Conservation (phyloP, 2,888 invertebrate species). For the Chelonus formosanus region DNA sequence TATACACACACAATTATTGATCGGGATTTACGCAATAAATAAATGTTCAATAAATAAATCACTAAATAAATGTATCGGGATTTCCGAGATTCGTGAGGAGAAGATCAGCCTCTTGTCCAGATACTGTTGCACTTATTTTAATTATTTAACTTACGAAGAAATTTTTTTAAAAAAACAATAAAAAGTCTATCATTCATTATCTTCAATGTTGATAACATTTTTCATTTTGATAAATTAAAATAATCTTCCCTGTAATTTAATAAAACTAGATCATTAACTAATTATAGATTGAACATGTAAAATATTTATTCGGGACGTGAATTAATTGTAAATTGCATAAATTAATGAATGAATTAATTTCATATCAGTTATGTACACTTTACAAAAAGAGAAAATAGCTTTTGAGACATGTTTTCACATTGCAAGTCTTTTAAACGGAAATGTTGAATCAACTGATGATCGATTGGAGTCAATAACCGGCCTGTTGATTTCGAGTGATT, state of each 20-base stretch:
- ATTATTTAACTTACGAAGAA: no score
- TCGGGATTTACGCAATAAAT: slow-evolving; percentile 48
- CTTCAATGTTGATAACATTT: no score
- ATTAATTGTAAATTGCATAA: no score
- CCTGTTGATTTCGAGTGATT: slow-evolving; percentile 48
- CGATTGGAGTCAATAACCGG: slow-evolving; percentile 10
- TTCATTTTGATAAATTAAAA: not conserved
- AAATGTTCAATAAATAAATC: slow-evolving; percentile 57
- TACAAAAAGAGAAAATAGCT: slow-evolving; percentile 5
- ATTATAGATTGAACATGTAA: no score
- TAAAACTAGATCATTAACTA: no score
- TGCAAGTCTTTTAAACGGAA: slow-evolving; percentile 40
- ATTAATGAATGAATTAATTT: not conserved
- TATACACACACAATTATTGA: slow-evolving; percentile 19
- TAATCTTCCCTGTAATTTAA: no score
- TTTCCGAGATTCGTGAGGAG: slow-evolving; percentile 28
- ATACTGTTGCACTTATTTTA: slow-evolving; percentile 13
- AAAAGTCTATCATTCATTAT: not conserved
- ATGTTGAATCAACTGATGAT: not conserved
- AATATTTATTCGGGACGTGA: no score
- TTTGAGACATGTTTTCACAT: slow-evolving; percentile 36
- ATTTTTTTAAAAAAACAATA: slow-evolving; percentile 13
- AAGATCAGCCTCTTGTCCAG: slow-evolving; percentile 20
- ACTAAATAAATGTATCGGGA: slow-evolving; percentile 47
- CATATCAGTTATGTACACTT: slow-evolving; percentile 28